Percentiles rank a stretch among this genome's conserved stretches.
Evolutionary conservation across 2,113 vertebrate species (phyloP).

Genomic region (Hydrochoerus hydrochaeris): DNA sequence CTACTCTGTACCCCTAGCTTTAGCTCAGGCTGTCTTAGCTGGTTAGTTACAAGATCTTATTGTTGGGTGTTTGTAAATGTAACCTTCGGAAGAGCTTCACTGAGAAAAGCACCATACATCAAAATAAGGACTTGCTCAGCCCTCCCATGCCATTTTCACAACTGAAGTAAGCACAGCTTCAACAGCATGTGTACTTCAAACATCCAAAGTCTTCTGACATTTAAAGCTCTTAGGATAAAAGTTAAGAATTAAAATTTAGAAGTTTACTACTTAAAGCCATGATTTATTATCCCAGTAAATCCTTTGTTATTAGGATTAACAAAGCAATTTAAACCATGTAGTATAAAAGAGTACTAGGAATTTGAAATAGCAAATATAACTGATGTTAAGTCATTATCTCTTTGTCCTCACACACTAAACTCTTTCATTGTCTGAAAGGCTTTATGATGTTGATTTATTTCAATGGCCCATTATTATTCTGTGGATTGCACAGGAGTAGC

Average conservation of each 20-base stretch:
- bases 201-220: background rate
- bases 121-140: background rate
- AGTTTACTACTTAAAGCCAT: background rate
- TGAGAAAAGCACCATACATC: background rate
- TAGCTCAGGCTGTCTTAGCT: background rate
- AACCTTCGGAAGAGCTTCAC: background rate
- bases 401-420: background rate
- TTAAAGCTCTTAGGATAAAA: background rate
- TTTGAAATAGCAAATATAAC: background rate
- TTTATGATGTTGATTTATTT: background rate
- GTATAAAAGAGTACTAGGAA: background rate
- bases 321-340: background rate
- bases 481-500: background rate
- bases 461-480: background rate
- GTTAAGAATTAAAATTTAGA: constrained; percentile 31
- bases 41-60: constrained; percentile 17
- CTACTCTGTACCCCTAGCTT: background rate
- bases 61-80: background rate
- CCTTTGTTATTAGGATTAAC: background rate
- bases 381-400: background rate
- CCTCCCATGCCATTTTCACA: background rate
- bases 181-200: background rate
- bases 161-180: background rate
- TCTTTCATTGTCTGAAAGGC: background rate
- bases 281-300: background rate